Evolutionary conservation across 2,113 vertebrate genomes (phyloP), one percentile per base, ranked within the genome.

Genomic region (Petroica traversi): DNA sequence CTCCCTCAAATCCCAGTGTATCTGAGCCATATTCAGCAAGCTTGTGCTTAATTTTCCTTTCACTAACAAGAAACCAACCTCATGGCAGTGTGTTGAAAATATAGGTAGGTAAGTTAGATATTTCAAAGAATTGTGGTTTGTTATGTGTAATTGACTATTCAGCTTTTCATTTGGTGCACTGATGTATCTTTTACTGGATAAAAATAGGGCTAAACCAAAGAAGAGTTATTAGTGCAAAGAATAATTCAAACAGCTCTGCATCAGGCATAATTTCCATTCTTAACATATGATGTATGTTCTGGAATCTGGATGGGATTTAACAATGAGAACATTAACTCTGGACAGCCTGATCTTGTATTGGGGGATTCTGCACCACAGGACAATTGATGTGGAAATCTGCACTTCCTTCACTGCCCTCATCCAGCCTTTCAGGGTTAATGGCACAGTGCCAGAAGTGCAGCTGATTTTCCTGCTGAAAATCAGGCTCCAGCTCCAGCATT

Each of bases 251-350:
- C 34, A 52, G 55, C 55, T 93, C 82, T 69, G 29, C 20, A 25
- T 76, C 77, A 80, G 73, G 63, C 46, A 33, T 62, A n/a, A 67
- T 93, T 85, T 80, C 68, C 63, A 55, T 90, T 93, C 71, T 74
- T 88, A 69, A 58, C 38, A 67, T 71, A 51, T 81, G 68, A 90
- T 84, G 82, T 74, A 40, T 40, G 34, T 52, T 73, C 57, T 91
- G 64, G 58, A 88, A 71, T 92, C 26, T 92, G 91, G 79, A 62
- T 86, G 5, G 43, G 43, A 77, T 94, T 93, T 83, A 88, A 58
- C 26, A 85, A 28, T 78, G 52, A 25, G 71, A n/a, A 59, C 15
- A 7, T 79, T 73, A 79, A 76, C 75, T 46, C 82, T 76, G 73
- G 43, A 41, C 79, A 84, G 72, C 13, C 72, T 61, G 45, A 33